phyloP scores from a whole-genome alignment of 2,113 vertebrate genomes.

The Paratilapia polleni region DNA sequence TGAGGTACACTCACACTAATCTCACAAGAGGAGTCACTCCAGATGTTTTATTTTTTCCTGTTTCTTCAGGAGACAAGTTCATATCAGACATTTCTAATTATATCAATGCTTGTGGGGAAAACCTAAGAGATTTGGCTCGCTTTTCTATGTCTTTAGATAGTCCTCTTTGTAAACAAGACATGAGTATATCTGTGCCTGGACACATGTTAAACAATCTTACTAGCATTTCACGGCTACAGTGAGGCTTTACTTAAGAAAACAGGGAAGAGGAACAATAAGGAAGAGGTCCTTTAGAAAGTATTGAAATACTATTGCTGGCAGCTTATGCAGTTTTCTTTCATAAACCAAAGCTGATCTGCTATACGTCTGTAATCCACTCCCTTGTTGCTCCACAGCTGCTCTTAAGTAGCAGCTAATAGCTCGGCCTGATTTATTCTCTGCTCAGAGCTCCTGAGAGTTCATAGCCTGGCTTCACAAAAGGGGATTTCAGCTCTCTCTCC shows the following conservation, averaged over 20 bases:
- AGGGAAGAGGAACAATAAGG: background rate
- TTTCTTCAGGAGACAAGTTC: slow-evolving; percentile 9
- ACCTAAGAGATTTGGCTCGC: background rate
- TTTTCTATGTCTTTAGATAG: background rate
- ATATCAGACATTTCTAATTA: slow-evolving; percentile 20
- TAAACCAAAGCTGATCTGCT: slow-evolving; percentile 28
- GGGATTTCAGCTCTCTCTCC: slow-evolving; percentile 45
- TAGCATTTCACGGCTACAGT: background rate
- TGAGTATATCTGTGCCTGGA: background rate
- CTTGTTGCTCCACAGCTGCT: slow-evolving; percentile 54
- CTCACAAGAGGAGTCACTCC: slow-evolving; percentile 15
- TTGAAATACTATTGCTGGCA: slow-evolving; percentile 36
- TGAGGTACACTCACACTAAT: slow-evolving; percentile 20
- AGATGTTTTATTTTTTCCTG: slow-evolving; percentile 47
- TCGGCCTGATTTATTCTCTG: slow-evolving; percentile 57
- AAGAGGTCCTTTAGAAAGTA: slow-evolving; percentile 6
- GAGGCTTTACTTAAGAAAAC: background rate
- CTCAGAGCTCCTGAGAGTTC: slow-evolving; percentile 49
- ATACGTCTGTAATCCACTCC: slow-evolving; percentile 45
- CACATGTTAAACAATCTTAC: background rate
- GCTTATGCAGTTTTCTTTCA: slow-evolving; percentile 17
- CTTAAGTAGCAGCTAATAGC: slow-evolving; percentile 65
- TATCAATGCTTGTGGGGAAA: slow-evolving; percentile 8
- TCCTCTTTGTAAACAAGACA: background rate
- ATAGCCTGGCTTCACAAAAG: slow-evolving; percentile 46